These are phyloP conservation scores for Caenorhabditis briggsae DNA, from an alignment of 1,140 invertebrate genomes.

Conservation along the genomic window DNA sequence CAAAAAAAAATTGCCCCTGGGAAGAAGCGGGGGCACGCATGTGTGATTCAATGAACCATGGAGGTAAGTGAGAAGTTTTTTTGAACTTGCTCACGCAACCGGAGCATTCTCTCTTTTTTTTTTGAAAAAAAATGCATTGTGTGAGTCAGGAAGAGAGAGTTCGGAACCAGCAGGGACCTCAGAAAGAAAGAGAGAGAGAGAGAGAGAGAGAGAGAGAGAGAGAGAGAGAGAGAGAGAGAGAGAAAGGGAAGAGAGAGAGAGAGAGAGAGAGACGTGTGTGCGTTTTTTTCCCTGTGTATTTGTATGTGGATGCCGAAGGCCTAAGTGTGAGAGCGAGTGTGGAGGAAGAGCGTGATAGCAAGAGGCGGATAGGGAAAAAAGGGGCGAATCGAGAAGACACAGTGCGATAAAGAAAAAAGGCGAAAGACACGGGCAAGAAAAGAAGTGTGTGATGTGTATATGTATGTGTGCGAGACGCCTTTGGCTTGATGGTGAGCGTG, in stretches of 20 bases:
- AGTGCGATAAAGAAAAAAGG: slow-evolving; percentile 34
- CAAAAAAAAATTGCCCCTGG: too few relatives aligned
- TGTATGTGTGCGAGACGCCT: not conserved
- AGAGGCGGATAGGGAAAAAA: not conserved
- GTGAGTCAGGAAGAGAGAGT: slow-evolving; percentile 38
- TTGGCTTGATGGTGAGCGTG: slow-evolving; percentile 30
- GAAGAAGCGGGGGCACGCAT: too few relatives aligned
- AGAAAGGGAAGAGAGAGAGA: too few relatives aligned
- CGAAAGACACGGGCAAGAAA: not conserved
- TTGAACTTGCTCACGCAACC: slow-evolving; percentile 18
- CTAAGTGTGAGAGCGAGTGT: slow-evolving; percentile 33
- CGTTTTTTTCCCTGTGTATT: slow-evolving; percentile 24
- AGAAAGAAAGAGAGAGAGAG: not conserved
- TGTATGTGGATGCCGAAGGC: slow-evolving; percentile 46
- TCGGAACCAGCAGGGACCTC: not conserved
- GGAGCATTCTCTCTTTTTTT: not conserved
- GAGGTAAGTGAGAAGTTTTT: slow-evolving; percentile 36
- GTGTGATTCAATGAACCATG: not conserved
- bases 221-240: slow-evolving; percentile 30
- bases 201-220: slow-evolving; percentile 22
- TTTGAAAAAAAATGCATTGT: not conserved
- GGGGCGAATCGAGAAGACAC: slow-evolving; percentile 43
- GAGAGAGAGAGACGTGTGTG: slow-evolving; percentile 30
- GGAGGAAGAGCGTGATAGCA: not conserved
- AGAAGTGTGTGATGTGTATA: too few relatives aligned